A percentile compares a stretch with the other conserved stretches of the same genome.
Conservation (phyloP, 1,140 invertebrate species). For the Mesaphorura yosii region DNA sequence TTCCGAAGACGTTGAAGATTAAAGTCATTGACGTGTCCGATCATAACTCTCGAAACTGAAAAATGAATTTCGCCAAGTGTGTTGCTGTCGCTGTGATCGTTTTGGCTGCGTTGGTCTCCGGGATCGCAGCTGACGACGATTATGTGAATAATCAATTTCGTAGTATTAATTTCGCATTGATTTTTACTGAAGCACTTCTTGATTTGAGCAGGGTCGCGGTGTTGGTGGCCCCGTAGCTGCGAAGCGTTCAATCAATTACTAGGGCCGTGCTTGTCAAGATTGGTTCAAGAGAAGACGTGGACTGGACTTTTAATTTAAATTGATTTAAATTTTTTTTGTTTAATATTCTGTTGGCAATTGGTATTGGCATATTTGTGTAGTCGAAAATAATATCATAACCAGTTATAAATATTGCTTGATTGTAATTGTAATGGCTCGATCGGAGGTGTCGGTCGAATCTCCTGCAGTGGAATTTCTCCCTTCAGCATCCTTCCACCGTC, state of each 20-base stretch:
- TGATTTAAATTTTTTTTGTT: neutral
- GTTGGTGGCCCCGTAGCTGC: neutral
- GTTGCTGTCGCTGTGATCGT: no score
- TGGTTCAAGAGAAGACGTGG: neutral
- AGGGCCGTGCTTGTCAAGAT: neutral
- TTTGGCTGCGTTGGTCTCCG: no score
- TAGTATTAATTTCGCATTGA: no score
- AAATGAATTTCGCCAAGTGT: no score
- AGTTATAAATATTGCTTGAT: neutral
- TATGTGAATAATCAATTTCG: no score
- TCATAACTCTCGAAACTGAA: no score
- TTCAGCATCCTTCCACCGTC: constrained; percentile 1
- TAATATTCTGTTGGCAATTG: neutral
- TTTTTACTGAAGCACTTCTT: no score
- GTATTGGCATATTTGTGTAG: neutral
- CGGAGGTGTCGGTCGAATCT: neutral
- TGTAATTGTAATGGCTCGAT: no score
- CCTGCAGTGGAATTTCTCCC: neutral
- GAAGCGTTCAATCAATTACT: neutral
- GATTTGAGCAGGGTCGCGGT: no score
- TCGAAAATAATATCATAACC: neutral
- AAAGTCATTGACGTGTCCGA: no score
- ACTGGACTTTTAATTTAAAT: neutral
- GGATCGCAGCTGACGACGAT: no score
- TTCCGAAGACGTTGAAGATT: no score